Evolutionary conservation across 2,888 invertebrate species (phyloP), one percentile per base, ranked within the genome.

Genomic region (Netelia virgata): DNA sequence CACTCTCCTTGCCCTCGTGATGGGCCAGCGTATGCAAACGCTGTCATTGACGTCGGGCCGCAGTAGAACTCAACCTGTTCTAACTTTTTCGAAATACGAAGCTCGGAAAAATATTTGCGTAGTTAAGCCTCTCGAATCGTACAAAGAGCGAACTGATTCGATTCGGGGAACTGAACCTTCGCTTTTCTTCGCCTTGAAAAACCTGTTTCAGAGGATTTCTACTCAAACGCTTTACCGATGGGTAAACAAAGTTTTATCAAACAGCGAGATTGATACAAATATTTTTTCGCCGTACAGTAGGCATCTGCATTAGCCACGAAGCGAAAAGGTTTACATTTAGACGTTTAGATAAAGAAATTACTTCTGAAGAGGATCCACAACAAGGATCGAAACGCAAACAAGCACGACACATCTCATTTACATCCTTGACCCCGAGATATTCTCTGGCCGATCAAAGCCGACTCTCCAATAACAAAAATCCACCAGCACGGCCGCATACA

Each of bases 281-380:
- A 47, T 73, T 47, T 61, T 73, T 61, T 61, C 16, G 36, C 20
- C 74, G 11, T 50, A 74, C 23, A 76, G 63, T 47, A 72, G 16
- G 79, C 77, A 11, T 59, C 69, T 5, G 50, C 69, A 1, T 77
- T 61, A 9, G 68, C 69, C 1, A 69, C 77, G 20, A 80, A 73
- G 28, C 73, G 73, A 16, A 74, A 73, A 10, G 80, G 73, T 18
- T 20, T 80, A 47, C 59, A 73, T 73, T 57, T 79, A 47, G 73
- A 79, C 20, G 28, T 68, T n/a, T n/a, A n/a, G n/a, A n/a, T n/a
- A n/a, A n/a, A n/a, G n/a, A n/a, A n/a, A n/a, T n/a, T n/a, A n/a
- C n/a, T n/a, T n/a, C n/a, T n/a, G n/a, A n/a, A n/a, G n/a, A n/a
- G n/a, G n/a, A n/a, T n/a, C n/a, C n/a, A n/a, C n/a, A n/a, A n/a